Evolutionary conservation across 1,140 invertebrate genomes (phyloP).

Genomic region (Liolophura sinensis): DNA sequence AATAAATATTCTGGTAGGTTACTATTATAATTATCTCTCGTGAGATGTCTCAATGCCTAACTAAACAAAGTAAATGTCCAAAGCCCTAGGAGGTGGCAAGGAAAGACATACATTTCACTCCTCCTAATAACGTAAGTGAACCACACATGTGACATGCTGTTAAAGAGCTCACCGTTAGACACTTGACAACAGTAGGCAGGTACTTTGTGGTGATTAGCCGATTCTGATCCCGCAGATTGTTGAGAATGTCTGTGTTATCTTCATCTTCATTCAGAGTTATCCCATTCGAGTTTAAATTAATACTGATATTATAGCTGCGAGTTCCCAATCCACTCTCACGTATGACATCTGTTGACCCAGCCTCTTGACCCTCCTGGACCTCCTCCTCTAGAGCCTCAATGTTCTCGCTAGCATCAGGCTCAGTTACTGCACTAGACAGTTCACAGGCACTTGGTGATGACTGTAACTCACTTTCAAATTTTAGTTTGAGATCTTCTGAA

Average conservation of each 20-base stretch:
- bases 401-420: constrained; percentile 15
- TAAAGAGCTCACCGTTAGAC: constrained; percentile 33
- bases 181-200: constrained; percentile 31
- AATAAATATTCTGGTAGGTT: too few species aligned
- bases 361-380: constrained; percentile 20
- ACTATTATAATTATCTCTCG: too few species aligned
- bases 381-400: constrained; percentile 20
- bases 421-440: background rate
- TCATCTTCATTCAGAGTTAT: constrained; percentile 37
- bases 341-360: constrained; percentile 14
- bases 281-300: constrained; percentile 31
- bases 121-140: too few species aligned
- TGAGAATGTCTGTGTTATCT: constrained; percentile 45
- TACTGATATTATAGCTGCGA: constrained; percentile 30
- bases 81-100: too few species aligned
- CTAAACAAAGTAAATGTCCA: too few species aligned
- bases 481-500: background rate
- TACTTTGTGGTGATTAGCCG: constrained; percentile 29
- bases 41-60: too few species aligned
- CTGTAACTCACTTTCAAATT: background rate
- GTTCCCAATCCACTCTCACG: constrained; percentile 39
- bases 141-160: too few species aligned
- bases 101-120: too few species aligned
- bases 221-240: constrained; percentile 37
- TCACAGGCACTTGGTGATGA: background rate